Evolutionary conservation across 1,140 invertebrate genomes (phyloP), one percentile per base, ranked within the genome.

Genomic region (Drosophila subpulchrella): DNA sequence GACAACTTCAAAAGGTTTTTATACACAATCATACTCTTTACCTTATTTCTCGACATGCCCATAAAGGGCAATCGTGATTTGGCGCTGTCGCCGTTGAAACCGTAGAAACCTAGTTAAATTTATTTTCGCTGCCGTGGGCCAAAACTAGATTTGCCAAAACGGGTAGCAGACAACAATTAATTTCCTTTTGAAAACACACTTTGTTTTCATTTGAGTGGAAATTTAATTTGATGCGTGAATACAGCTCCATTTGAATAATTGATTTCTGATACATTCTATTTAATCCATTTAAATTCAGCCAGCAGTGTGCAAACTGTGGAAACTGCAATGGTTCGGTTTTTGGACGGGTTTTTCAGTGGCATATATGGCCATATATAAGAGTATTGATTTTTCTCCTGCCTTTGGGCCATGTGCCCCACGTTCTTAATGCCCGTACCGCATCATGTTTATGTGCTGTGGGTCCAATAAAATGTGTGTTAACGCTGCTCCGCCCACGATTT

Each of bases 401-500:
- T 57, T 8, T 48, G 38, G 53, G 34, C 55, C 62, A 67, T 60
- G 46, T 59, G 20, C 53, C 44, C 46, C 42, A 61, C 41, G 47
- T 36, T 57, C 75, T 56, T 78, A 59, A 75, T 60, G 67, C 62
- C 56, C 50, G 62, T 47, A 27, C 75, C 71, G 57, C 57, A 78
- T 38, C 75, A 79, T 83, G 72, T 84, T 85, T 77, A 76, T 83
- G 66, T 50, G 55, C 47, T 41, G 75, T 73, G 78, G 63, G 53
- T 74, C 79, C 67, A 86, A 86, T 86, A 88, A 88, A 86, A 86
- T 70, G 75, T 76, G 78, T 76, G 75, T 76, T 76, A 73, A 73
- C 75, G 70, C 75, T 12, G 11, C 60, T 34, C 27, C 60, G 38
- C 54, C 60, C 27, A 63, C 44, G 41, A 46, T 34, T 32, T 34